Base-by-base conservation (phyloP, 2,113 vertebrate species). In the Oenanthe oenanthe region DNA sequence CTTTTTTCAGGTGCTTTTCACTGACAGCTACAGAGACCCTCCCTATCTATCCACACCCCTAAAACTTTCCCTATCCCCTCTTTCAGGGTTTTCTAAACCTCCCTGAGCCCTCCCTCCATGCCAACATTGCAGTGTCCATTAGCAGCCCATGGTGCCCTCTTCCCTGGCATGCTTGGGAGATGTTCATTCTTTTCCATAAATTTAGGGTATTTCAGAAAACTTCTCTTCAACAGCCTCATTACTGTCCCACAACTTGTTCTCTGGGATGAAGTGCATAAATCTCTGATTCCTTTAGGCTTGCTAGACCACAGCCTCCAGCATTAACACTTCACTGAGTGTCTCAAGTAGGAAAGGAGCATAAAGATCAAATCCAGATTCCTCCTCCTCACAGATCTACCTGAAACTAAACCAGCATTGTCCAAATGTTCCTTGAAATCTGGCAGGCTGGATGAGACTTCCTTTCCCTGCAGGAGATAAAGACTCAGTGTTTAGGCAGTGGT, bases 401-500 rank as follows among this genome's bases (percentile, higher is more conserved):
- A 61, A 81, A 31, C 40, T 18, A 62, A 83, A 67, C 42, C 31
- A 66, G 32, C 3, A 9, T 31, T 7, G 3, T 47, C 45, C 62
- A 42, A 65, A 12, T 7, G 14, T 12, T 50, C 7, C 58, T 47
- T n/a, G 48, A 54, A 8, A 34, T 40, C 53, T 36, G 57, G 16
- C 21, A 40, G 57, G 24, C 8, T 53, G 62, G 75, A 10, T 66
- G 57, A 91, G 51, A 10, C 6, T 45, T 78, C 6, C 12, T 67
- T 56, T 65, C 54, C 28, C 71, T 28, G 24, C 13, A 17, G 72
- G 47, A 53, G 34, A 36, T 50, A n/a, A 75, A 61, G 48, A 21
- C 21, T 1, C 4, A 19, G 10, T n/a, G 5, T 15, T 54, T 17
- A 25, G 32, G 22, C 11, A 32, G 0, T 34, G 19, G 22, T 19